A percentile compares a stretch with the other conserved stretches of the same genome.
Conservation (phyloP, 2,797 vertebrate genomes). For the Bradypus variegatus region DNA sequence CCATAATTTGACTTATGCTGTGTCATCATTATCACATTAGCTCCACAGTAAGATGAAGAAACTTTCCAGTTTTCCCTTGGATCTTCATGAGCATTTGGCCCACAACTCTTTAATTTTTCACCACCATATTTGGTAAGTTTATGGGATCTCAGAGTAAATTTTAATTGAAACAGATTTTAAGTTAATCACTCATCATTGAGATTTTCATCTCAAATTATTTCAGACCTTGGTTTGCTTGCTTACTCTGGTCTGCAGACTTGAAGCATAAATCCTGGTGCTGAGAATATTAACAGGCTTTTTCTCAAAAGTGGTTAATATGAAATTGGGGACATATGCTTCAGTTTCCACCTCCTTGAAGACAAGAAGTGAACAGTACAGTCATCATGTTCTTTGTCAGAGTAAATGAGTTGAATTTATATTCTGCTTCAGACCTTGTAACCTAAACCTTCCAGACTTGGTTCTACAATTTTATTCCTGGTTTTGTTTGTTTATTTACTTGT, state of each 20-base stretch:
- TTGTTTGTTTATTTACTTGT: background rate
- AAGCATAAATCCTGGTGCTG: background rate
- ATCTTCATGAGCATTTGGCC: background rate
- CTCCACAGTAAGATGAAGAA: background rate
- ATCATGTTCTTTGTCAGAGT: background rate
- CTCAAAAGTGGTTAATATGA: background rate
- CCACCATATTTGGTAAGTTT: background rate
- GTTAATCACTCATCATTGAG: background rate
- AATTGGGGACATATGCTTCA: constrained; percentile 1
- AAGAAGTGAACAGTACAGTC: background rate
- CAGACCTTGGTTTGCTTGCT: background rate
- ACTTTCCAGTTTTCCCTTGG: background rate
- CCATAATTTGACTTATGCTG: background rate
- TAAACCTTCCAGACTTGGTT: background rate
- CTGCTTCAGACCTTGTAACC: background rate
- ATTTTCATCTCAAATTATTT: constrained; percentile 1
- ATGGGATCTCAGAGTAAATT: constrained; percentile 10
- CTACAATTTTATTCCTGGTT: background rate
- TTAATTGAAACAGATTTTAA: constrained; percentile 33
- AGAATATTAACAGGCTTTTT: constrained; percentile 15
- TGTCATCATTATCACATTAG: constrained; percentile 8
- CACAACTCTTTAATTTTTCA: background rate
- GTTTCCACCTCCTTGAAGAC: background rate
- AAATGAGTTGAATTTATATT: background rate
- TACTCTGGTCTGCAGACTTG: background rate